Evolutionary conservation across 2,888 invertebrate genomes (phyloP).

Genomic region (Vesta saturnalis): DNA sequence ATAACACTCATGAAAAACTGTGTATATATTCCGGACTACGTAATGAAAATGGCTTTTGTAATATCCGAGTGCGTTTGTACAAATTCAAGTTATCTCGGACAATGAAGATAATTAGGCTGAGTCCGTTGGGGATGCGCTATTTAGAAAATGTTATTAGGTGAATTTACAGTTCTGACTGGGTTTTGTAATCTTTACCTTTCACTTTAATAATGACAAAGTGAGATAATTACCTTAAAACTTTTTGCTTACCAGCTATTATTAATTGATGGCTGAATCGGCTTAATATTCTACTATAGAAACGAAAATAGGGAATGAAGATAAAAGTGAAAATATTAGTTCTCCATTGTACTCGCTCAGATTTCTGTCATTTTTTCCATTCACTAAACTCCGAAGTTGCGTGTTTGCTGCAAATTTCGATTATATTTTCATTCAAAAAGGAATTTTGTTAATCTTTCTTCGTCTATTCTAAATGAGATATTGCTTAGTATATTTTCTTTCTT

Average conservation of each 20-base stretch:
- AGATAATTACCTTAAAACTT: conserved; percentile 26
- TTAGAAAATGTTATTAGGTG: conserved; percentile 32
- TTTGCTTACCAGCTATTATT: conserved; percentile 16
- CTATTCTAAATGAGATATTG: too few relatives aligned
- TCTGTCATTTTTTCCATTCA: neutral
- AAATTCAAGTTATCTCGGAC: conserved; percentile 46
- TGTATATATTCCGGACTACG: conserved; percentile 42
- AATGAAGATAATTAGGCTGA: conserved; percentile 46
- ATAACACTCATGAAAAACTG: conserved; percentile 42
- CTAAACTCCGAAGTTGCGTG: too few relatives aligned
- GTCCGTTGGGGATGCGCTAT: conserved; percentile 36
- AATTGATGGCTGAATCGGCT: conserved; percentile 14
- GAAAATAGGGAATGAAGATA: neutral
- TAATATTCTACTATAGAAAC: neutral
- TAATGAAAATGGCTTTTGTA: conserved; percentile 41
- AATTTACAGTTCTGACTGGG: conserved; percentile 26
- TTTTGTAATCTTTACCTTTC: conserved; percentile 32
- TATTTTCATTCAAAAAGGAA: too few relatives aligned
- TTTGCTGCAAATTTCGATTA: too few relatives aligned
- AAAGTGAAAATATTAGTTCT: neutral
- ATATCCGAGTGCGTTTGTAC: conserved; percentile 44
- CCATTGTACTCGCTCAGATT: neutral
- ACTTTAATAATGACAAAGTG: conserved; percentile 33
- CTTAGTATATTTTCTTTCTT: too few relatives aligned
- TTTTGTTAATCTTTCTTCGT: too few relatives aligned